A percentile compares a stretch with the other conserved stretches of the same genome.
These are phyloP conservation scores for Chrysaora quinquecirrha DNA, from an alignment of 30 jellyfish, hydroid and myxozoan species.

Conservation along the genomic window DNA sequence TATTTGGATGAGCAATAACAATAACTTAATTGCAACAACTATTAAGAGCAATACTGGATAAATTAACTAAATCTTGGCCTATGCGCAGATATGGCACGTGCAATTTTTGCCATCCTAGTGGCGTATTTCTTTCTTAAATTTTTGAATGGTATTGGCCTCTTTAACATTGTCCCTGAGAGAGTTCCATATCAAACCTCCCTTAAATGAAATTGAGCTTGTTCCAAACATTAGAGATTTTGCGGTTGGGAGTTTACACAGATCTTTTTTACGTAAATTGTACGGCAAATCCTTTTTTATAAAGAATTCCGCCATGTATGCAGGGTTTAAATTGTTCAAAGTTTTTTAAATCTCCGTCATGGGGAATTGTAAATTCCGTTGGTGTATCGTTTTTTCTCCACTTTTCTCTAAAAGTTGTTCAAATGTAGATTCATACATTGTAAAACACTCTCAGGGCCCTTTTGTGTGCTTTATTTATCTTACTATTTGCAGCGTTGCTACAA, in stretches of 20 bases:
- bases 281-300: constrained; percentile 8
- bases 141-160: background rate
- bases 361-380: background rate
- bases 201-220: constrained; percentile 10
- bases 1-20: no score
- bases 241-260: constrained; percentile 29
- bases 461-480: background rate
- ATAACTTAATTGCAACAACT: no score
- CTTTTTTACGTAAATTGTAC: constrained; percentile 24
- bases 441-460: constrained; percentile 4
- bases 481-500: constrained; percentile 26
- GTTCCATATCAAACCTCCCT: constrained; percentile 8
- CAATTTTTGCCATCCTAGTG: constrained; percentile 41
- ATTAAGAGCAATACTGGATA: no score
- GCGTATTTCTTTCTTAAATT: constrained; percentile 29
- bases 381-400: constrained; percentile 4
- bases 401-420: constrained; percentile 4
- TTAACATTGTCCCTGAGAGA: constrained; percentile 11
- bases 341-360: constrained; percentile 4
- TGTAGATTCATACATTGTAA: background rate
- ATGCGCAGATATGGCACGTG: constrained; percentile 18
- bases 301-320: constrained; percentile 9
- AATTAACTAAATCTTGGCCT: background rate
- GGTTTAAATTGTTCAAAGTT: background rate
- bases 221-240: constrained; percentile 29